Evolutionary conservation across 1,140 invertebrate genomes (phyloP), one percentile per base, ranked within the genome.

Genomic region (Drosophila repletoides): DNA sequence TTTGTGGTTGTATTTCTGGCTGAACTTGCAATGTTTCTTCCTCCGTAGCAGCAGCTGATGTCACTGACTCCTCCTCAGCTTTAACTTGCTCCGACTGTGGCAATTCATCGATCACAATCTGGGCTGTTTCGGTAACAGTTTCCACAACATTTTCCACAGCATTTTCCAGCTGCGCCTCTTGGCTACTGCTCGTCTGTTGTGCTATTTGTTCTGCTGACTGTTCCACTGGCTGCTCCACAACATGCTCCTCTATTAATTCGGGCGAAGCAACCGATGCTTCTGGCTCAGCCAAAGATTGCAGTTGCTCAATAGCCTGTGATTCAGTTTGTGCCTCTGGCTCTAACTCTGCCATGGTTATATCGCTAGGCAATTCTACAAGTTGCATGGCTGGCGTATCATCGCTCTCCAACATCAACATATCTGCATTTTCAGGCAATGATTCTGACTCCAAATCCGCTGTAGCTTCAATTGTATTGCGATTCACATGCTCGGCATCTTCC

Each of bases 391-490:
- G 76, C 21, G 76, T 65, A 52, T 88, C 77, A 31, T 89, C 79
- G 17, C 74, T 88, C 56, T 89, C 88, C 43, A 89, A 56, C 88
- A 89, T 89, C 9, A 89, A 52, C 88, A 89, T 89, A 46, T 89
- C 88, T 4, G 65, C 55, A 5, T 33, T 38, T 26, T 55, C 63
- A 4, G 38, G 52, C 17, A 59, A 34, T 1, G 69, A 41, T 10
- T 55, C 59, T 1, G 64, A 5, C 12, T 59, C 69, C 0, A 26
- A 6, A 2, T 51, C 61, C 9, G 33, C 21, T 0, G 58, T 52
- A 6, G 36, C n/a, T 12, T 83, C 80, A 17, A 89, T 81, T 4
- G 65, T 70, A 36, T 89, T 88, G 49, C 69, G 72, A 33, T 81
- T 56, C 40, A 79, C 80, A 52, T 79, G 75, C 51, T 76, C 80